phyloP scores from a whole-genome alignment of 2,888 invertebrate species.

The Diogma glabrata region DNA sequence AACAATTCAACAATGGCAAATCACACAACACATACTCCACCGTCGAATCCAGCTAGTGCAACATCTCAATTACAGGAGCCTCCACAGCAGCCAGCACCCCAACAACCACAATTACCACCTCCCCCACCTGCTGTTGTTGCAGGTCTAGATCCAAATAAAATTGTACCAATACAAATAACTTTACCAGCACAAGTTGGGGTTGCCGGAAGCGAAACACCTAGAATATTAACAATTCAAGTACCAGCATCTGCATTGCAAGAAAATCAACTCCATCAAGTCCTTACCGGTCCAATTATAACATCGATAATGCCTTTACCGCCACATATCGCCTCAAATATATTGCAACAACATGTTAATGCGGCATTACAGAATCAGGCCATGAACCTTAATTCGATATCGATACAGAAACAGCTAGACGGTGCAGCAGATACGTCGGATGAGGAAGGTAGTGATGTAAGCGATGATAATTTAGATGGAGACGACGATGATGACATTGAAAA shows the following conservation, averaged over 20 bases:
- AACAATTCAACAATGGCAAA: slow-evolving; percentile 23
- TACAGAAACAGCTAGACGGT: slow-evolving; percentile 47
- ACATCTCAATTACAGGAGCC: slow-evolving; percentile 17
- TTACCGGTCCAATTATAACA: slow-evolving; percentile 79
- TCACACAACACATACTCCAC: slow-evolving; percentile 18
- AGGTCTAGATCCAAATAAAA: slow-evolving; percentile 40
- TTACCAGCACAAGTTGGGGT: slow-evolving; percentile 68
- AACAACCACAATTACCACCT: slow-evolving; percentile 23
- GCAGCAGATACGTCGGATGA: slow-evolving; percentile 62
- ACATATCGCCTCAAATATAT: slow-evolving; percentile 63
- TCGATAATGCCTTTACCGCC: slow-evolving; percentile 82
- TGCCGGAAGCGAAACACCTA: slow-evolving; percentile 50
- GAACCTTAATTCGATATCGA: slow-evolving; percentile 29
- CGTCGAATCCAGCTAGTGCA: slow-evolving; percentile 16
- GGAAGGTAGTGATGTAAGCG: slow-evolving; percentile 67
- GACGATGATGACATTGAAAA: slow-evolving; percentile 62
- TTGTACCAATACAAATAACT: slow-evolving; percentile 58
- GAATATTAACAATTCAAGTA: slow-evolving; percentile 80
- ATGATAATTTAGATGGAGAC: slow-evolving; percentile 54
- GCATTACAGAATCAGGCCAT: slow-evolving; percentile 49
- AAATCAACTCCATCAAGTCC: slow-evolving; percentile 52
- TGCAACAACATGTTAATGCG: slow-evolving; percentile 83
- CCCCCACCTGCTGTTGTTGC: slow-evolving; percentile 35
- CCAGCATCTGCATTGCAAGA: slow-evolving; percentile 75
- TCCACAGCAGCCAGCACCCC: slow-evolving; percentile 21